Base-by-base conservation (phyloP, 2,797 vertebrate species). In the Varecia variegata region DNA sequence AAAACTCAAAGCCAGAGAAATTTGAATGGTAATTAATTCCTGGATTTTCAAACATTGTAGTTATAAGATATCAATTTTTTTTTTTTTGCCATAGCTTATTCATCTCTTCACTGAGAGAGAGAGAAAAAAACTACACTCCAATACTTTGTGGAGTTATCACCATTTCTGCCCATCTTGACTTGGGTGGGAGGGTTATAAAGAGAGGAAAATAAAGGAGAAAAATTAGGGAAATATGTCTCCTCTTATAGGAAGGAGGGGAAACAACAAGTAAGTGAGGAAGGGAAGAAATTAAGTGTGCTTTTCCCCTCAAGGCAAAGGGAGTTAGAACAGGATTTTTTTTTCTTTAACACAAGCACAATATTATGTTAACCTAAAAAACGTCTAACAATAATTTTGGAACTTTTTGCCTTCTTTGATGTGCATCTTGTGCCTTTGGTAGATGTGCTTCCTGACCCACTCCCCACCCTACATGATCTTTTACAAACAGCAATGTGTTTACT, bases 21-120 rank as follows among this genome's bases (percentile, higher is more conserved):
- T 95, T 6, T 76, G 45, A 94, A 79, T 93, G 52, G 82, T 56
- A 95, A 95, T 94, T 96, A 96, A 91, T 93, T 93, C 70, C 27
- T 52, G 56, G 74, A 83, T 80, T 89, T 94, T 92, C 54, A 96
- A 95, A 83, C 14, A 5, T 80, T 96, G 79, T 83, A 74, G 52
- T 90, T 79, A 38, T 93, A 52, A 70, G 79, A 56, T 67, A 95
- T 50, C 73, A 88, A 81, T 77, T 92, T 62, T 79, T 30, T n/a
- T 60, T 89, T 62, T 82, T 89, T 62, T 86, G 32, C 30, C 35
- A 11, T 58, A 87, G 58, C 8, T 25, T 94, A 71, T 68, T 83
- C 52, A 88, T 91, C 50, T 93, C 30, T 94, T 30, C 40, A 47
- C 7, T 14, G 86, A 62, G 18, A 77, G 32, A 32, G 17, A 15